Base-by-base conservation (phyloP, 2,888 invertebrate genomes). In the Bembecia ichneumoniformis region DNA sequence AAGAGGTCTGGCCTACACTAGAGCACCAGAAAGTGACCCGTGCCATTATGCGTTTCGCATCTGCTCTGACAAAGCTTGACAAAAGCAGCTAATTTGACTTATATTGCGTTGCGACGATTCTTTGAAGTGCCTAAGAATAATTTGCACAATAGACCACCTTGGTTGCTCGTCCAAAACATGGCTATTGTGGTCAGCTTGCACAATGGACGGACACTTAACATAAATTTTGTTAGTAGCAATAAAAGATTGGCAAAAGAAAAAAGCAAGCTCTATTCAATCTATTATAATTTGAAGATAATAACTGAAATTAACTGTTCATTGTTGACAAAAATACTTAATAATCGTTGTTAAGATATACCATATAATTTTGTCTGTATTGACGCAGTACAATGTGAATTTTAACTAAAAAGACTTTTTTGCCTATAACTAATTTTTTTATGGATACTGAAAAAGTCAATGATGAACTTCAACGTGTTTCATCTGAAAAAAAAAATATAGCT, bases 31-130 rank as follows among this genome's bases (percentile, higher is more conserved):
- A 62, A 58, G 56, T 63, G 70, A 58, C 71, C 64, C 71, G 68
- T 72, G 71, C 64, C 58, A 53, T 55, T 56, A 54, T 51, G 47
- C 48, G 47, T 20, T 43, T 49, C 52, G 48, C 74, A 74, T 67
- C 72, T 73, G 72, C 64, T 49, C n/a, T 16, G 1, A 47, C 53
- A 40, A 28, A 28, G 28, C 28, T 28, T 9, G 9, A 76, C 74
- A 77, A 77, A 64, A 58, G 53, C 40, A 50, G 56, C 77, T 78
- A 79, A 77, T 79, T 77, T 68, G 68, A 66, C 62, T 72, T 69
- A 63, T 66, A 77, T 77, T 74, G 65, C 66, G 51, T 20, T 45
- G 11, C 52, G 9, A 58, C 34, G 11, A 47, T 56, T 57, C 54
- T 58, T 54, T 55, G 51, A 56, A 58, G 34, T 36, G 36, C 50